Percentiles rank a stretch among this genome's conserved stretches.
Evolutionary conservation across 2,797 vertebrate species (phyloP).

Genomic region (Sebastolobus altivelis): DNA sequence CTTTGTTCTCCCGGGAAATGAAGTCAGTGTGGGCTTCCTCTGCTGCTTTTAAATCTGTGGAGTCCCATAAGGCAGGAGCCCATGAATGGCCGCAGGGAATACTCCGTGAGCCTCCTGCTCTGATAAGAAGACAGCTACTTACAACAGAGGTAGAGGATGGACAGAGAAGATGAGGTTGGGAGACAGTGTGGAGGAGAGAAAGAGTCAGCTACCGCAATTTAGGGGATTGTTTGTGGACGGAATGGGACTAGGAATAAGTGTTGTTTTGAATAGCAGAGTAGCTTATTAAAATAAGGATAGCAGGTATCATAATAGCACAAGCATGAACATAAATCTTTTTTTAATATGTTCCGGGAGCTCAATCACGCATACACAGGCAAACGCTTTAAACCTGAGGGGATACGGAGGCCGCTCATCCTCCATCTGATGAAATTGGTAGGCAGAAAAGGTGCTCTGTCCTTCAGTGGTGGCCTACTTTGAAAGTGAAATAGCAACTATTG

Average conservation of each 20-base stretch:
- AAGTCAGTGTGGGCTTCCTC: conserved; percentile 63
- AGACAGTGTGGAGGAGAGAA: conserved; percentile 13
- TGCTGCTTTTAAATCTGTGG: conserved; percentile 65
- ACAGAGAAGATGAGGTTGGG: conserved; percentile 33
- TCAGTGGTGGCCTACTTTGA: conserved; percentile 83
- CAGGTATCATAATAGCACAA: conserved; percentile 8
- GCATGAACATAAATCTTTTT: conserved; percentile 11
- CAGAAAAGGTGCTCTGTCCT: conserved; percentile 73
- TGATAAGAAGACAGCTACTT: conserved; percentile 68
- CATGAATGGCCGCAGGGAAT: conserved; percentile 68
- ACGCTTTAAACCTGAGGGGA: conserved; percentile 39
- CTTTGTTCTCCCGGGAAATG: conserved; percentile 64
- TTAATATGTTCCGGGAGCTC: conserved; percentile 3
- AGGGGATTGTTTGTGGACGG: conserved; percentile 1
- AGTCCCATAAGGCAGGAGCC: conserved; percentile 65
- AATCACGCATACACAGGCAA: conserved; percentile 15
- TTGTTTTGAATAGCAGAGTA: conserved; percentile 13
- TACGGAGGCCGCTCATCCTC: conserved; percentile 52
- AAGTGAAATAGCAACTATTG: conserved; percentile 81
- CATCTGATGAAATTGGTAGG: conserved; percentile 74
- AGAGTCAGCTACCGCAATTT: background rate
- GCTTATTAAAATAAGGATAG: conserved; percentile 17
- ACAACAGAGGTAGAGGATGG: conserved; percentile 49
- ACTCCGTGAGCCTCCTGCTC: conserved; percentile 58
- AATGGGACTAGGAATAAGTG: background rate